These are phyloP conservation scores for Drosophila ambigua DNA, from an alignment of 1,140 invertebrate genomes.

Conservation along the genomic window DNA sequence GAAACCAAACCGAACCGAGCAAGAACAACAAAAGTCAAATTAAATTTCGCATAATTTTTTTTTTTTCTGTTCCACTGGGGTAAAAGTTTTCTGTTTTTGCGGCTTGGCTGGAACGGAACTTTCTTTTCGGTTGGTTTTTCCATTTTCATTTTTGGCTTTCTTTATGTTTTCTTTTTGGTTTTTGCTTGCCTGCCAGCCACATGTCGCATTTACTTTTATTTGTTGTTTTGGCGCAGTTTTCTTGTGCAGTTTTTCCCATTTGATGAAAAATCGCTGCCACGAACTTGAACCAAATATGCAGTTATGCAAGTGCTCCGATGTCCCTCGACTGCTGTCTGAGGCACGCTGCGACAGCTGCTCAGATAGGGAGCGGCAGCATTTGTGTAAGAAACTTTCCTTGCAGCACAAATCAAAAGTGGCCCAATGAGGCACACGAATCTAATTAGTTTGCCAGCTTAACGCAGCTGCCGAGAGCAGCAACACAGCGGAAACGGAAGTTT, in stretches of 20 bases:
- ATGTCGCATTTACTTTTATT: slow-evolving; percentile 75
- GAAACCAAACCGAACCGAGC: slow-evolving; percentile 2
- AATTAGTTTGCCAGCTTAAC: slow-evolving; percentile 71
- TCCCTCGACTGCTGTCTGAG: background rate
- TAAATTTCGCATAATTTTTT: slow-evolving; percentile 82
- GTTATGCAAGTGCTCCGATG: background rate
- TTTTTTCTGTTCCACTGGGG: slow-evolving; percentile 43
- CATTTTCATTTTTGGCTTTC: slow-evolving; percentile 15
- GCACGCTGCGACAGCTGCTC: slow-evolving; percentile 36
- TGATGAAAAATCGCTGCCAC: slow-evolving; percentile 57
- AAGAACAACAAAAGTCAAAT: slow-evolving; percentile 75
- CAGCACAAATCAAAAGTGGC: slow-evolving; percentile 71
- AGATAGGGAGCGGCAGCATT: slow-evolving; percentile 41
- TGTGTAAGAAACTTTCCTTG: slow-evolving; percentile 36
- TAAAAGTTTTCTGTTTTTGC: slow-evolving; percentile 77
- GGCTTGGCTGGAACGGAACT: slow-evolving; percentile 69
- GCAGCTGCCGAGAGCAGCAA: slow-evolving; percentile 1
- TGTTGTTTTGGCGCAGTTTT: slow-evolving; percentile 73
- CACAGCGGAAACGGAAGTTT: slow-evolving; percentile 70
- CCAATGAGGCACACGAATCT: slow-evolving; percentile 76
- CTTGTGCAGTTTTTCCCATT: slow-evolving; percentile 52
- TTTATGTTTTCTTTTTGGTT: slow-evolving; percentile 41
- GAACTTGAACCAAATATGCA: slow-evolving; percentile 80
- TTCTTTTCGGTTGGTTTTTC: slow-evolving; percentile 48
- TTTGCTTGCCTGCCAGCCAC: slow-evolving; percentile 61